Evolutionary conservation across 2,113 vertebrate genomes (phyloP), one percentile per base, ranked within the genome.

Genomic region (Crotophaga sulcirostris): DNA sequence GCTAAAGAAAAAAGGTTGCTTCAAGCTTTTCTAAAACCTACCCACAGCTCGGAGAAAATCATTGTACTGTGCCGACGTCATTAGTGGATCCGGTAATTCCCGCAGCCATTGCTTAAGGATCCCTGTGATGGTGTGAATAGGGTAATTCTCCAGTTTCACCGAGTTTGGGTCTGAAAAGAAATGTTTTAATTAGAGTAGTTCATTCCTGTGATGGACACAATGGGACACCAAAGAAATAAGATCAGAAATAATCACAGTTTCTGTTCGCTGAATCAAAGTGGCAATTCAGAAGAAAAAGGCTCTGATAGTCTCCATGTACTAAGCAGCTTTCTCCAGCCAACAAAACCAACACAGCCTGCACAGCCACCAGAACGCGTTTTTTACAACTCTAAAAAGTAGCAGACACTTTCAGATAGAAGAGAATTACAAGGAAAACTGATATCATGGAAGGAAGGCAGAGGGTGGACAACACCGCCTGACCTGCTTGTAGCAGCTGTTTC

Each of bases 81-180:
- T 99, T 11, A 99, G 98, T 1, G 99, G 99, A 59, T 99, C 99
- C 0, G 99, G 99, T 29, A 99, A 94, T 80, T 99, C 99, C 56
- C 99, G 97, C 10, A 99, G 94, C 99, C 99, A 99, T 91, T 99
- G 99, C 91, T 99, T 99, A 17, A 99, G 98, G 94, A 99, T 98
- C 5, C 99, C 99, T 0, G 99, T 99, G 83, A 99, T 98, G 4
- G 99, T 99, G 72, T 99, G 99, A 93, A 99, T 99, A 87, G 99
- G 99, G 90, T 99, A 99, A 87, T 98, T 98, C 77, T 99, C 99
- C 49, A 99, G 98, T 87, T 97, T 98, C 66, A 99, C 99, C 0
- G 96, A 90, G 4, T 96, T 91, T 11, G 99, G 98, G 59, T 99
- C 99, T 99, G 96, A 26, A 92, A 77, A 66, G 9, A 67, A 76